Evolutionary conservation across 2,113 vertebrate species (phyloP).

Genomic region (Genyomyrus donnyi): DNA sequence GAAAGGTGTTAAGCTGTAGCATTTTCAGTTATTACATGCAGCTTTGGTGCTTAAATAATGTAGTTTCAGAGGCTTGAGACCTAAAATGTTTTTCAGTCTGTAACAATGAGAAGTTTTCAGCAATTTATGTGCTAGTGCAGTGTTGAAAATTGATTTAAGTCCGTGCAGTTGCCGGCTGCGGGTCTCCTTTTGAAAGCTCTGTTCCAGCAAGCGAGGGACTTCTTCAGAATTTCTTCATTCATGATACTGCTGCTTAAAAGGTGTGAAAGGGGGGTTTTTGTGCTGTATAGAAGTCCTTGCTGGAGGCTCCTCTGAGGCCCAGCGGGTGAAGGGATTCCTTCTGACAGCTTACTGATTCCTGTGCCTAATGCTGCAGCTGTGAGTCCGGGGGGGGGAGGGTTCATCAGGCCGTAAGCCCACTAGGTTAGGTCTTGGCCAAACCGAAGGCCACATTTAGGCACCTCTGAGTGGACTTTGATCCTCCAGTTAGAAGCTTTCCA

Average conservation of each 20-base stretch:
- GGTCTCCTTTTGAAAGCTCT: neutral
- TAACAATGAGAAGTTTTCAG: neutral
- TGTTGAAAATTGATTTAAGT: neutral
- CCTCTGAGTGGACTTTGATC: neutral
- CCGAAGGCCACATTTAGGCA: neutral
- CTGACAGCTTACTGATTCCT: conserved; percentile 6
- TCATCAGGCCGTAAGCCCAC: neutral
- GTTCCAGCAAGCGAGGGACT: neutral
- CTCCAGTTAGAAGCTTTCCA: neutral
- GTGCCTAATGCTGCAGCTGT: neutral
- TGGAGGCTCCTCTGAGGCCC: neutral
- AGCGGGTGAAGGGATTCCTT: neutral
- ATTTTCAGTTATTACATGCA: neutral
- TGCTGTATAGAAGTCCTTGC: neutral
- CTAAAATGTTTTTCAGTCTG: neutral
- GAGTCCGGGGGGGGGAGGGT: neutral
- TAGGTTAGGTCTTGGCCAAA: neutral
- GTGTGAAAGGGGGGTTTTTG: neutral
- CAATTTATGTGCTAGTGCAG: neutral
- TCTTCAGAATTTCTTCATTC: neutral
- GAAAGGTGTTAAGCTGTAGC: neutral
- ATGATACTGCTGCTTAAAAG: neutral
- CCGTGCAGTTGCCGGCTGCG: neutral
- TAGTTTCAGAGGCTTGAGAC: neutral
- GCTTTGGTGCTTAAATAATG: neutral